Conservation (phyloP, 2,888 invertebrate species). For the Orchestes rusci region DNA sequence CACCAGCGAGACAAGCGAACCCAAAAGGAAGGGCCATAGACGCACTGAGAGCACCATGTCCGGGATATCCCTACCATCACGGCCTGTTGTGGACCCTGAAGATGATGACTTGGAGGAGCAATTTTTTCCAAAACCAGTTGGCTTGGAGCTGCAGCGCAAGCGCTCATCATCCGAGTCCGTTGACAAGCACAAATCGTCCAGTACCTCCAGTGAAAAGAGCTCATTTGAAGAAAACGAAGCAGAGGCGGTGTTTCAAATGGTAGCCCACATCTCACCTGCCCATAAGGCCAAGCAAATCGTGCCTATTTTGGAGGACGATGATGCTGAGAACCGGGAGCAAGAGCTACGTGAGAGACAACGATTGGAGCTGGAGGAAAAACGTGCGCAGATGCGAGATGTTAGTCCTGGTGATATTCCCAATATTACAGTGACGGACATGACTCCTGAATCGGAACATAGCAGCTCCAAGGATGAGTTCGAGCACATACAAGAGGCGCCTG, state of each 20-base stretch:
- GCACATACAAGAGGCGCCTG: neutral
- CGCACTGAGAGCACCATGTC: slow-evolving; percentile 47
- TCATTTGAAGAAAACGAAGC: slow-evolving; percentile 48
- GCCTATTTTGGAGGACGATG: slow-evolving; percentile 46
- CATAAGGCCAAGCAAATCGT: slow-evolving; percentile 45
- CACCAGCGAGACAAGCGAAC: slow-evolving; percentile 45
- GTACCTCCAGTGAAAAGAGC: slow-evolving; percentile 43
- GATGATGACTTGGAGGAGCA: slow-evolving; percentile 41
- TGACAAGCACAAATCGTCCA: slow-evolving; percentile 40
- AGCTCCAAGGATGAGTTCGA: slow-evolving; percentile 27
- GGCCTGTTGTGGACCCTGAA: slow-evolving; percentile 43
- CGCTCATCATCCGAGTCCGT: slow-evolving; percentile 40
- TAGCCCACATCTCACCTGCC: slow-evolving; percentile 45
- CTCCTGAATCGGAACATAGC: slow-evolving; percentile 33
- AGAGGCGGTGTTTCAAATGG: slow-evolving; percentile 47
- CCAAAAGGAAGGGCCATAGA: slow-evolving; percentile 48
- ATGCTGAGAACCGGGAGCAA: slow-evolving; percentile 48
- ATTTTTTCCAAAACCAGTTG: slow-evolving; percentile 32
- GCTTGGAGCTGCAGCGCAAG: slow-evolving; percentile 33
- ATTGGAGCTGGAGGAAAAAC: slow-evolving; percentile 44
- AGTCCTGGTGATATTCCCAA: slow-evolving; percentile 58
- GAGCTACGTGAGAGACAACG: slow-evolving; percentile 43
- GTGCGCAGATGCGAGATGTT: slow-evolving; percentile 46
- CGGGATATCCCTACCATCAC: slow-evolving; percentile 25
- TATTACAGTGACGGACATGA: slow-evolving; percentile 55